Conservation (phyloP, 2,797 vertebrate species). For the Pterois miles region DNA sequence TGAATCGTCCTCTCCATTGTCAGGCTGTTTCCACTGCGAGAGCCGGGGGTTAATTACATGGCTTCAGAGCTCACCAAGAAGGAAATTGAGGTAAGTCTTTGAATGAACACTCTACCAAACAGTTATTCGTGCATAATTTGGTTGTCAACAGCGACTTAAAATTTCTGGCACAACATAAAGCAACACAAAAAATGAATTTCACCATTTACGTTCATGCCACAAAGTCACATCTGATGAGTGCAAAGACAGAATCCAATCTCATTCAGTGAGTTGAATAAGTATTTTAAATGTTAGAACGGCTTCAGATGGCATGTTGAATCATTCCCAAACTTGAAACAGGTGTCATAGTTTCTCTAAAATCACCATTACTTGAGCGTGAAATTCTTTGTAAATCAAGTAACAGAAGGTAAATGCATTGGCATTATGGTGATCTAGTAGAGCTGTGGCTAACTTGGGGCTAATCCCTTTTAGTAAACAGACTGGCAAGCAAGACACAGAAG, state of each 20-base stretch:
- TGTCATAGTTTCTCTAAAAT: background rate
- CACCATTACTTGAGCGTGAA: background rate
- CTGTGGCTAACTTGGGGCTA: no score
- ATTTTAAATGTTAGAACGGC: background rate
- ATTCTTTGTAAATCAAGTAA: background rate
- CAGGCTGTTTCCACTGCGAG: slow-evolving; percentile 96
- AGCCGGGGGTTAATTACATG: slow-evolving; percentile 94
- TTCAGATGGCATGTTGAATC: background rate
- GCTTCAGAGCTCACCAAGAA: slow-evolving; percentile 89
- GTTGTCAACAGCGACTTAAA: background rate
- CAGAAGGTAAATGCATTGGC: background rate
- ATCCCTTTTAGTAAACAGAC: no score
- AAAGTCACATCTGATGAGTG: background rate
- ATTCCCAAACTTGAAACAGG: background rate
- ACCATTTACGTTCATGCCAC: background rate
- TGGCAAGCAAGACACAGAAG: no score
- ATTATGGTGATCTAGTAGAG: background rate
- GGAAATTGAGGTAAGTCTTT: slow-evolving; percentile 89
- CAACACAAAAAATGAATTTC: background rate
- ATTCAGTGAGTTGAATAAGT: background rate
- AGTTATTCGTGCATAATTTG: background rate
- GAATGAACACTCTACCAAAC: background rate
- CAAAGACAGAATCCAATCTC: background rate
- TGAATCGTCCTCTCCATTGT: slow-evolving; percentile 7
- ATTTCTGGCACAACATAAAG: background rate